A percentile compares a stretch with the other conserved stretches of the same genome.
Evolutionary conservation across 2,888 invertebrate species (phyloP).

Genomic region (Rotaria macrura): DNA sequence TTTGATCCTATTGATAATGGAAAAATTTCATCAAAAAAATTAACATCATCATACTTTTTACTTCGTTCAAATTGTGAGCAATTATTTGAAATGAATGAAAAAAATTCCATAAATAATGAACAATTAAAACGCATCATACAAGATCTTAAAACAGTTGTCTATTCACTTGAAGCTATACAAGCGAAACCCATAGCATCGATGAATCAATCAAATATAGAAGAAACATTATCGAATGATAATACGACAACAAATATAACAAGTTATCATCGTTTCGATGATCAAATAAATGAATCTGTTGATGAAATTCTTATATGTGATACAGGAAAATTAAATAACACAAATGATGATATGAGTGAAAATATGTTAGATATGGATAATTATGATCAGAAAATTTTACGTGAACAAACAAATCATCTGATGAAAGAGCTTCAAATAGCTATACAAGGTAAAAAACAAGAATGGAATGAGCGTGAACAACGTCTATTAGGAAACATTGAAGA

Average conservation of each 20-base stretch:
- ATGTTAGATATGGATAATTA: not conserved
- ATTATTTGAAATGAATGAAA: not conserved
- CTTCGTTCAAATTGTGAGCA: not conserved
- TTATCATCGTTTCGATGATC: not conserved
- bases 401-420: not conserved
- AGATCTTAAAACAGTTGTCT: not conserved
- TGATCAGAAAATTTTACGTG: not conserved
- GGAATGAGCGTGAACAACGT: not conserved
- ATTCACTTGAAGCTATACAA: not conserved
- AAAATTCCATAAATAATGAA: not conserved
- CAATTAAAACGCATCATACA: not conserved
- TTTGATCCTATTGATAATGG: not conserved
- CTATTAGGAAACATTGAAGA: not conserved
- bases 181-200: not conserved
- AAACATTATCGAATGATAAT: not conserved
- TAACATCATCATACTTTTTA: slow-evolving; percentile 42
- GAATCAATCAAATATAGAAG: not conserved
- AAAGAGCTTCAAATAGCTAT: not conserved
- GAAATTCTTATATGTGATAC: not conserved
- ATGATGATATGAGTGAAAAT: not conserved
- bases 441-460: not conserved
- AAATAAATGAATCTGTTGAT: not conserved
- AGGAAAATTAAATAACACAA: not conserved
- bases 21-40: slow-evolving; percentile 56
- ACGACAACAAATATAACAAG: not conserved